phyloP scores from a whole-genome alignment of 2,113 vertebrate species.

The Uria aalge region DNA sequence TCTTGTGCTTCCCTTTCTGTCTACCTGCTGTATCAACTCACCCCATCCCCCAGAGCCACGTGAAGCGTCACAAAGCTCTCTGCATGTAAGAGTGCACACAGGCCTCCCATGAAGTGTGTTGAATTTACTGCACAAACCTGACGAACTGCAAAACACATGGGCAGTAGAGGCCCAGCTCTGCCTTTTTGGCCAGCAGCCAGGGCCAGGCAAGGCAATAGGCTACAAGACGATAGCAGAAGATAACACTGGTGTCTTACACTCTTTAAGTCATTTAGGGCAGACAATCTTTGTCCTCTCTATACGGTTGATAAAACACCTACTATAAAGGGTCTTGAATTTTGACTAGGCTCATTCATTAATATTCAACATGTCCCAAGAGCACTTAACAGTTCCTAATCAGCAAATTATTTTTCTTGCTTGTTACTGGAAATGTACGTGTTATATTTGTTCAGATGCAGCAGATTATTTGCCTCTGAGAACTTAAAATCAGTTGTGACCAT shows the following conservation, averaged over 20 bases:
- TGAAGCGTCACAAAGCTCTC: neutral
- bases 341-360: neutral
- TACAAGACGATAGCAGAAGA: neutral
- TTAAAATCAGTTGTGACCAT: neutral
- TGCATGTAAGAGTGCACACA: accelerated
- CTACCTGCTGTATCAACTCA: neutral
- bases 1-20: neutral
- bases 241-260: neutral
- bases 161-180: neutral
- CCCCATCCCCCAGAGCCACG: neutral
- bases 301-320: neutral
- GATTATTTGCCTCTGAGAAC: neutral
- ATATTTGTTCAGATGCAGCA: neutral
- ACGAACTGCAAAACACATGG: neutral
- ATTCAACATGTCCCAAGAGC: neutral
- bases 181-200: neutral
- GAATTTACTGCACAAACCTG: neutral
- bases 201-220: neutral
- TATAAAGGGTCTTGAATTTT: neutral
- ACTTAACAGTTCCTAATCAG: neutral
- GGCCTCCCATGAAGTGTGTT: neutral
- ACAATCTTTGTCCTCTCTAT: neutral
- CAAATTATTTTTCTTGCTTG: neutral
- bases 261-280: neutral
- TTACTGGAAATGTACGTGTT: neutral